These are phyloP conservation scores for Chrysomela aeneicollis DNA, from an alignment of 2,888 invertebrate species.

Conservation along the genomic window DNA sequence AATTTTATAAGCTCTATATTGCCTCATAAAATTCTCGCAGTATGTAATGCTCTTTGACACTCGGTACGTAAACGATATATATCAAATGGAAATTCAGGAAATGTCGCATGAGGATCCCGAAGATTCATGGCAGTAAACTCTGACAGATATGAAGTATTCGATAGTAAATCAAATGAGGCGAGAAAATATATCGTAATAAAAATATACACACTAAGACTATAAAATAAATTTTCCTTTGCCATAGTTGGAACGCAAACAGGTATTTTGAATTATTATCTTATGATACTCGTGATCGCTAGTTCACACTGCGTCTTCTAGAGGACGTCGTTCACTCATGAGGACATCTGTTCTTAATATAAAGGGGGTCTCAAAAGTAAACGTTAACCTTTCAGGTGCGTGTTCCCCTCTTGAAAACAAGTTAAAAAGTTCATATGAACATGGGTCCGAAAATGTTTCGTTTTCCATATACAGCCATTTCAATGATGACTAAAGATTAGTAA, in stretches of 20 bases:
- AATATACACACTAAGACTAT: slow-evolving; percentile 10
- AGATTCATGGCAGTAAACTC: slow-evolving; percentile 31
- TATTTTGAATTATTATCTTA: neutral
- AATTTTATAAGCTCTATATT: slow-evolving; percentile 41
- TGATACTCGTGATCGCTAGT: too few relatives aligned
- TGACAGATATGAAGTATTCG: slow-evolving; percentile 28
- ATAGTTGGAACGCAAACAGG: neutral
- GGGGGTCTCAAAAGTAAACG: too few relatives aligned
- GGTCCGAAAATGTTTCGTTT: too few relatives aligned
- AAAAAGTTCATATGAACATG: too few relatives aligned
- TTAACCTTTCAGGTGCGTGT: too few relatives aligned
- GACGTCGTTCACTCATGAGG: too few relatives aligned
- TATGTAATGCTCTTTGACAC: slow-evolving; percentile 49
- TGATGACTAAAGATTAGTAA: too few relatives aligned
- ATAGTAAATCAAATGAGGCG: slow-evolving; percentile 32
- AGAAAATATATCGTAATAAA: slow-evolving; percentile 28
- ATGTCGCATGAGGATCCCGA: slow-evolving; percentile 21
- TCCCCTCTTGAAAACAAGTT: too few relatives aligned
- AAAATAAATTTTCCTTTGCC: neutral
- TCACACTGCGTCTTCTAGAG: too few relatives aligned
- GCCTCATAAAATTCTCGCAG: slow-evolving; percentile 44
- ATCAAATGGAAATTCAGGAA: slow-evolving; percentile 39
- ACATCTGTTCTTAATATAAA: too few relatives aligned
- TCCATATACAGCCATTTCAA: too few relatives aligned
- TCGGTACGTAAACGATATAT: slow-evolving; percentile 44